Evolutionary conservation across 2,113 vertebrate genomes (phyloP), one percentile per base, ranked within the genome.

Genomic region (Catharus fuscescens): DNA sequence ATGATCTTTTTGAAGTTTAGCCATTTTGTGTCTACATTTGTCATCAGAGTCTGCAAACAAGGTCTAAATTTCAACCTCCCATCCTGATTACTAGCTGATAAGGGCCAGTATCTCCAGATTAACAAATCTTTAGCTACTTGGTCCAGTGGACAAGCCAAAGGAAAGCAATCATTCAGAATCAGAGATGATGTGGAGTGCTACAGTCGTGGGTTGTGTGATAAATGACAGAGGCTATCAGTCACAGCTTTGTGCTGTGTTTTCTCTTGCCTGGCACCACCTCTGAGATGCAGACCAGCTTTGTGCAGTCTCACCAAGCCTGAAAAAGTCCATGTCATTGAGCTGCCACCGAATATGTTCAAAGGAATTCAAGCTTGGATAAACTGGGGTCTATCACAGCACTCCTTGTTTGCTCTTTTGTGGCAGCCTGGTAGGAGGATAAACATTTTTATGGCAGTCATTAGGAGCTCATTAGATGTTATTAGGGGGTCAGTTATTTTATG

Each of bases 181-280:
- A 54, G 4, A 4, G 65, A 8, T n/a, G 23, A 18, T 1, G 18
- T 1, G 8, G 70, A 71, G 42, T 8, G 19, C 18, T 31, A 4
- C 26, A 56, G 36, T 18, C 57, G 4, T 5, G 34, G 26, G 12
- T 86, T 29, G 6, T 42, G 42, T 4, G 2, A 20, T 18, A 45
- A 59, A 7, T 11, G 21, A 31, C 23, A 66, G 14, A 64, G 45
- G 6, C 26, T 64, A 32, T 34, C 54, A 44, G 44, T 88, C 48
- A 66, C 56, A 92, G 15, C 21, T 90, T 32, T 61, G 21, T 20
- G 23, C 9, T 7, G 25, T 31, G 15, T 50, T 67, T 79, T 54
- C 31, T 70, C 47, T 57, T 78, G 6, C n/a, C 36, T 54, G 53
- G 8, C 40, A 44, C 18, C 2, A 15, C 10, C n/a, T 92, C 53